Base-by-base conservation (phyloP, 2,797 vertebrate genomes). In the Lacerta agilis region DNA sequence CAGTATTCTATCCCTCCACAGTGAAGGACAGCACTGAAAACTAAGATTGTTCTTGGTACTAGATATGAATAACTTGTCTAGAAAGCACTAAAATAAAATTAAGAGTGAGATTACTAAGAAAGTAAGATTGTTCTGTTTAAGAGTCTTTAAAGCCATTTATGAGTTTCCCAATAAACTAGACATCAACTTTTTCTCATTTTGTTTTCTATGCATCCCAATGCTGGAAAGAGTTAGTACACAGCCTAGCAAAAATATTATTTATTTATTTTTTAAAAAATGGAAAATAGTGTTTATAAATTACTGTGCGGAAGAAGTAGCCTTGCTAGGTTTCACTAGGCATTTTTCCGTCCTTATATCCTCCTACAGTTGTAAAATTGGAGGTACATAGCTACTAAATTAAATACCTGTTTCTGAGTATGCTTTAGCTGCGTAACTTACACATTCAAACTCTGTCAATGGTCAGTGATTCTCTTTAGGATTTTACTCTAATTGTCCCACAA, bases 41-140 rank as follows among this genome's bases (percentile, higher is more conserved):
- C 43, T 4, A 79, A 33, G 11, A 81, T 36, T 41, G 49, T 79
- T 73, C 41, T 73, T 88, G 36, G 36, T 72, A 58, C 25, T 79
- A 17, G 36, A 41, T 71, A 84, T 80, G 45, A 88, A 58, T 77
- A 83, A 49, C 7, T 79, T 79, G 45, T n/a, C 20, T 61, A 79
- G 27, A 78, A 88, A 83, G 36, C 11, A 33, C 79, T 71, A 27
- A 61, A 83, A 88, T 88, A 79, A 88, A 79, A 49, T 88, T 75
- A 82, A 82, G 27, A 83, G 76, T 25, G n/a, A 55, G 75, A 88
- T 83, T 79, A 61, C 45, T 78, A 78, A 49, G 17, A 49, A 49
- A 13, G 49, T 49, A 49, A 49, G 49, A 72, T 61, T 79, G 18
- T 83, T 78, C 38, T 45, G 67, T 67, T 33, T 73, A 36, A 49